Percentiles rank a stretch among this genome's conserved stretches.
Evolutionary conservation across 2,797 vertebrate genomes (phyloP).

Genomic region (Neosilurus mollespiculum): DNA sequence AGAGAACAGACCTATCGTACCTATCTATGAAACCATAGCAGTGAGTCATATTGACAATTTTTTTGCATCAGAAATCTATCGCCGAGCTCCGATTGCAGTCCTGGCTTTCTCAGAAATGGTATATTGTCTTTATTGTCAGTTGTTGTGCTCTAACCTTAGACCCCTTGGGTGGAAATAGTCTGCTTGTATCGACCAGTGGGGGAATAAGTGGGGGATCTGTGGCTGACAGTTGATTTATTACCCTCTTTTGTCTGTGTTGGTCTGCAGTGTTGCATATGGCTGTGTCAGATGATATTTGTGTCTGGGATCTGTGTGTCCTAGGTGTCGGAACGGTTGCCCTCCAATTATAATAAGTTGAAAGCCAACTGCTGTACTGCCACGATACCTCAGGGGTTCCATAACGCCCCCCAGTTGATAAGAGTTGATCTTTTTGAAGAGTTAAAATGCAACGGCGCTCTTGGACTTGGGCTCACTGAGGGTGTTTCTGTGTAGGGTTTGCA

Average conservation of each 20-base stretch:
- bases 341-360: conserved; percentile 54
- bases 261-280: conserved; percentile 54
- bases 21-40: not conserved
- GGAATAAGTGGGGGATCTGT: conserved; percentile 46
- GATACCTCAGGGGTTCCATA: conserved; percentile 39
- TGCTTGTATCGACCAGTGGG: conserved; percentile 49
- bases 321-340: conserved; percentile 49
- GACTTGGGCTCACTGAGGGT: too few species aligned
- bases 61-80: conserved; percentile 26
- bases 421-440: conserved; percentile 7
- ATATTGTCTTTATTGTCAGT: conserved; percentile 22
- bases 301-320: conserved; percentile 51
- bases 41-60: conserved; percentile 19
- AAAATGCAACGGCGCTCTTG: not conserved
- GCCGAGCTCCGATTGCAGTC: conserved; percentile 26
- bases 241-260: conserved; percentile 56
- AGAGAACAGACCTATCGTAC: not conserved
- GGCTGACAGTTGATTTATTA: conserved; percentile 55
- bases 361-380: conserved; percentile 38
- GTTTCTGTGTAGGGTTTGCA: too few species aligned
- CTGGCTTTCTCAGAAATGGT: conserved; percentile 24
- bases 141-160: conserved; percentile 43
- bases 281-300: conserved; percentile 55
- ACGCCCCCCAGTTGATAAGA: conserved; percentile 11
- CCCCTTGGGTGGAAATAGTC: conserved; percentile 41